Base-by-base conservation (phyloP, 2,113 vertebrate genomes). In the Lophotis ruficrista region DNA sequence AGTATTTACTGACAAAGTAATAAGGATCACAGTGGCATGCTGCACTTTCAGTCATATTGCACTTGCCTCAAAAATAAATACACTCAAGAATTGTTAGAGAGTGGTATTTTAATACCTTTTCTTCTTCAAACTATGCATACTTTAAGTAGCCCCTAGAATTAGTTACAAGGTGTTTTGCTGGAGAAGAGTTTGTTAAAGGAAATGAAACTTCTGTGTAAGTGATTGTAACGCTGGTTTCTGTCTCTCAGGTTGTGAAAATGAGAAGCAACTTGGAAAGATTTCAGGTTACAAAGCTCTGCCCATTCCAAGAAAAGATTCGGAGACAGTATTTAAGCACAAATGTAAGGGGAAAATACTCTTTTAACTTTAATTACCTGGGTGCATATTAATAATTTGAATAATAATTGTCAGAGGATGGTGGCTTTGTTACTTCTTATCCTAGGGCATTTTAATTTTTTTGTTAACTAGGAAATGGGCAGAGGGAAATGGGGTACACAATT, bases 281-380 rank as follows among this genome's bases (percentile, higher is more conserved):
- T 97, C 99, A 99, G 97, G 96, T 99, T 96, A 99, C 99, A 83
- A 99, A 99, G 97, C 99, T 99, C 92, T 98, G 98, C 94, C 99
- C 99, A 96, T 99, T 99, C 98, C 99, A 99, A 97, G 99, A 99
- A 90, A 99, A 99, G 97, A 98, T 99, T 96, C 99, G 99, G 69
- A 99, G 98, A 95, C 99, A 99, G 97, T 99, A 99, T 98, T 98
- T 99, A 96, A 99, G 99, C 98, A 98, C 98, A 98, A 99, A 99
- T 41, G 99, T 99, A 98, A 99, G 99, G 33, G 31, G 25, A 47
- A 88, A 91, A 48, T 51, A 45, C n/a, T 71, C 10, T 89, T 89
- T 43, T 43, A n/a, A n/a, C n/a, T n/a, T 71, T 64, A 72, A 41
- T 64, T 76, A 57, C 4, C 7, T 69, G 47, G 66, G 14, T 62